phyloP scores from a whole-genome alignment of 1,140 invertebrate genomes.

The Drosophila varians region DNA sequence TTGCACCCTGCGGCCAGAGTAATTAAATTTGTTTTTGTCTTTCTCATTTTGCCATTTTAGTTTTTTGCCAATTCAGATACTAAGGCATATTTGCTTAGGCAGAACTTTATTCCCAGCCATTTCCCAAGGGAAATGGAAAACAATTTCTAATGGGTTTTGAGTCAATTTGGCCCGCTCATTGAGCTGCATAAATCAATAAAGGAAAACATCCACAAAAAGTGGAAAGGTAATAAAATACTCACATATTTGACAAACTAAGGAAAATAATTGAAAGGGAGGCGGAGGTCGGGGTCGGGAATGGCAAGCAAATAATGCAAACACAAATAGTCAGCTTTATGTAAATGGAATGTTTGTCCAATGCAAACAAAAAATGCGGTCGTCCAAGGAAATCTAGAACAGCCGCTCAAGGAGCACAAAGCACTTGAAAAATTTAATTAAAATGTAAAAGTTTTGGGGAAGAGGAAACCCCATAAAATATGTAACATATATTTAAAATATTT shows the following conservation, averaged over 20 bases:
- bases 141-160: conserved; percentile 33
- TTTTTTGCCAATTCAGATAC: conserved; percentile 3
- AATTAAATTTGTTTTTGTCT: conserved; percentile 68
- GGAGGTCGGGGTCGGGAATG: conserved; percentile 2
- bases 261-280: conserved; percentile 2
- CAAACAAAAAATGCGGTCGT: conserved; percentile 61
- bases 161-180: conserved; percentile 30
- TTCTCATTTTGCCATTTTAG: conserved; percentile 5
- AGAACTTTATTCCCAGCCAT: background rate
- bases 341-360: conserved; percentile 75
- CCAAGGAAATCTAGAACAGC: conserved; percentile 45
- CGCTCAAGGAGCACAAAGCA: conserved; percentile 11
- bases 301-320: conserved; percentile 61
- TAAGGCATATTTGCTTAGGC: background rate
- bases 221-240: background rate
- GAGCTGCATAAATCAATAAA: conserved; percentile 64
- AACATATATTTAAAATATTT: too few species aligned
- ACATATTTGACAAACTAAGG: conserved; percentile 46
- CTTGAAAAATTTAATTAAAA: conserved; percentile 9
- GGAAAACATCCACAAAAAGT: conserved; percentile 17
- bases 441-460: background rate
- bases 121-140: conserved; percentile 16
- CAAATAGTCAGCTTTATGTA: conserved; percentile 76
- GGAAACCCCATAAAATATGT: too few species aligned
- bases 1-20: conserved; percentile 37